Percentiles rank a stretch among this genome's conserved stretches.
These are phyloP conservation scores for Steinernema carpocapsae DNA, from an alignment of 2,888 invertebrate genomes.

Conservation along the genomic window DNA sequence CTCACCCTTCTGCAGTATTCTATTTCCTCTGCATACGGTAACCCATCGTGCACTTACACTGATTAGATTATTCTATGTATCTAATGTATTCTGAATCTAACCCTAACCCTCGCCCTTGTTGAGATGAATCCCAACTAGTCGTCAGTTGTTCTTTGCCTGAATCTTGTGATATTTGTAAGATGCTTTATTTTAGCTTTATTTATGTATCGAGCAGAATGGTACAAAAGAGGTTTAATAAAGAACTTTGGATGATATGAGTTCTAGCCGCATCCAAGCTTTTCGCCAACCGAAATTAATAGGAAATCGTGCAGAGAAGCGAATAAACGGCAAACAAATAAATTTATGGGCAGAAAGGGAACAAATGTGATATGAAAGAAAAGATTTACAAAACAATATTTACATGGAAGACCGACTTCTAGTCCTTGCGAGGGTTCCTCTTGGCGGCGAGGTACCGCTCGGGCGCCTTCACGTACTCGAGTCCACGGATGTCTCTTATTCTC, in stretches of 20 bases:
- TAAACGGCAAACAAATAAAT: too few species aligned
- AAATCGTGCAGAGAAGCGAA: neutral
- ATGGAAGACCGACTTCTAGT: too few species aligned
- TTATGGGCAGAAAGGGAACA: too few species aligned
- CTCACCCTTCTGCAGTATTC: neutral
- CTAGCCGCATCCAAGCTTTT: neutral
- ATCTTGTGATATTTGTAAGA: constrained; percentile 3
- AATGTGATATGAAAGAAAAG: too few species aligned
- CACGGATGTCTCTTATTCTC: too few species aligned
- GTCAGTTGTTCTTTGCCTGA: constrained; percentile 8
- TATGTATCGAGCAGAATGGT: constrained; percentile 20
- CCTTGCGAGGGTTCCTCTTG: too few species aligned
- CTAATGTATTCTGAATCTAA: neutral
- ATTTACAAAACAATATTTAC: too few species aligned
- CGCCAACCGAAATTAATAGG: neutral
- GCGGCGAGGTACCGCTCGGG: too few species aligned
- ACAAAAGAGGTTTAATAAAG: constrained; percentile 26
- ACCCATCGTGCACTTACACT: neutral
- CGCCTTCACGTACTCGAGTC: too few species aligned
- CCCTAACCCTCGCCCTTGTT: neutral
- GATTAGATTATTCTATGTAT: neutral
- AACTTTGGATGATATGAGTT: neutral
- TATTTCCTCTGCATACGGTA: neutral
- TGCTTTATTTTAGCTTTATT: constrained; percentile 26
- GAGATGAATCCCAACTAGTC: constrained; percentile 15